Percentiles rank a stretch among this genome's conserved stretches.
These are phyloP conservation scores for Ophion obscuratus DNA, from an alignment of 2,888 invertebrate species.

Conservation along the genomic window DNA sequence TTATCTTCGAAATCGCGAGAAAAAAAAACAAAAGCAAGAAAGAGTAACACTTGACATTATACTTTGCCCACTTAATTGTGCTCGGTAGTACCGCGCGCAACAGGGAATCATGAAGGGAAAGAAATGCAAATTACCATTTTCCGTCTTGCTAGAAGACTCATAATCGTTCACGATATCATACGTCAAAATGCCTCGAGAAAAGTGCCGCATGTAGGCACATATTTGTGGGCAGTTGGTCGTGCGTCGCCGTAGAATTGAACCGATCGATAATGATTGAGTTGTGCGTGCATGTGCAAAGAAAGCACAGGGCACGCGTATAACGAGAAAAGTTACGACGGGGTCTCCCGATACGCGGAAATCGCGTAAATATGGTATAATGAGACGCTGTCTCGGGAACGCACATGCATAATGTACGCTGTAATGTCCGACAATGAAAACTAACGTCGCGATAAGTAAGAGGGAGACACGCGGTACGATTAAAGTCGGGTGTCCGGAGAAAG, in stretches of 20 bases:
- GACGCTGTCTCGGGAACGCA: conserved; percentile 35
- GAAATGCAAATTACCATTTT: background rate
- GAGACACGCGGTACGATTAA: background rate
- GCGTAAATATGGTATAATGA: conserved; percentile 50
- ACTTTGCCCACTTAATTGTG: too few relatives aligned
- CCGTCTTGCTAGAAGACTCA: background rate
- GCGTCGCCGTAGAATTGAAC: background rate
- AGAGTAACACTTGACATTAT: background rate
- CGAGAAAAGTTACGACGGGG: conserved; percentile 18
- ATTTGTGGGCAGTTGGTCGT: background rate
- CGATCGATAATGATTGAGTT: conserved; percentile 46
- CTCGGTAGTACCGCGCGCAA: too few relatives aligned
- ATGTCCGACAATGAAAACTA: conserved; percentile 48
- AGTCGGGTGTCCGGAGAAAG: background rate
- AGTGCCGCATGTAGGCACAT: background rate
- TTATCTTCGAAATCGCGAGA: conserved; percentile 33
- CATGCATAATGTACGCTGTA: conserved; percentile 16
- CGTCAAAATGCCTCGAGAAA: background rate
- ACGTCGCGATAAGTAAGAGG: conserved; percentile 29
- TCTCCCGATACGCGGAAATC: conserved; percentile 47
- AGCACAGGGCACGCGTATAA: conserved; percentile 1
- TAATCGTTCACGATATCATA: background rate
- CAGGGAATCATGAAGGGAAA: too few relatives aligned
- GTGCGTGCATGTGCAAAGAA: conserved; percentile 3
- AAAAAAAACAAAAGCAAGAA: background rate